phyloP scores from a whole-genome alignment of 1,140 invertebrate species.

The Drosophila orosa region DNA sequence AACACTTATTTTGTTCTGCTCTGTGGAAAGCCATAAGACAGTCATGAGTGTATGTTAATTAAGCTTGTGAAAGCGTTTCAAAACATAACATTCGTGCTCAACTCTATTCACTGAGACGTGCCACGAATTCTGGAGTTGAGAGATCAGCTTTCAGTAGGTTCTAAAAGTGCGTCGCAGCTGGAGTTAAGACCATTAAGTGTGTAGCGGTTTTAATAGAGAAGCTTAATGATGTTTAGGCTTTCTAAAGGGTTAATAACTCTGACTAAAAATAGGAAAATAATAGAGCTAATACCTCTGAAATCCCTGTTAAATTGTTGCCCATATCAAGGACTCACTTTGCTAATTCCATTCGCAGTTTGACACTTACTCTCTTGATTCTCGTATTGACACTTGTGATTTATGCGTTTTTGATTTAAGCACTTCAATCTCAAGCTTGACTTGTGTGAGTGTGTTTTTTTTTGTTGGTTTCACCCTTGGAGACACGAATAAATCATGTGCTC shows the following conservation, averaged over 20 bases:
- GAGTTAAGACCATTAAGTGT: conserved; percentile 20
- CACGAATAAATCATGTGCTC: conserved; percentile 67
- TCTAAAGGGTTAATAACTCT: neutral
- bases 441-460: conserved; percentile 12
- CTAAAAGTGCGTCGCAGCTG: conserved; percentile 28
- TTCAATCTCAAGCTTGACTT: conserved; percentile 35
- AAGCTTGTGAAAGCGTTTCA: conserved; percentile 55
- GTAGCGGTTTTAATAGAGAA: conserved; percentile 14
- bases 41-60: conserved; percentile 38
- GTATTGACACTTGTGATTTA: conserved; percentile 67
- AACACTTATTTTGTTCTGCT: conserved; percentile 38
- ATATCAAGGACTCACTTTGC: neutral
- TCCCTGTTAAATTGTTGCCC: neutral
- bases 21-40: conserved; percentile 20
- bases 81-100: conserved; percentile 47
- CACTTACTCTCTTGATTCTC: conserved; percentile 17
- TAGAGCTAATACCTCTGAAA: neutral
- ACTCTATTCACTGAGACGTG: conserved; percentile 13
- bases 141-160: conserved; percentile 28
- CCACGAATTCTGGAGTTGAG: conserved; percentile 12
- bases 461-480: conserved; percentile 30
- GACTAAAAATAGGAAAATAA: neutral
- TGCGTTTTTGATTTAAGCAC: conserved; percentile 63
- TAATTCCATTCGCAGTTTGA: conserved; percentile 37
- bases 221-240: conserved; percentile 8